These are phyloP conservation scores for Rallus crepitans DNA, from an alignment of 2,797 vertebrate genomes.

Conservation along the genomic window DNA sequence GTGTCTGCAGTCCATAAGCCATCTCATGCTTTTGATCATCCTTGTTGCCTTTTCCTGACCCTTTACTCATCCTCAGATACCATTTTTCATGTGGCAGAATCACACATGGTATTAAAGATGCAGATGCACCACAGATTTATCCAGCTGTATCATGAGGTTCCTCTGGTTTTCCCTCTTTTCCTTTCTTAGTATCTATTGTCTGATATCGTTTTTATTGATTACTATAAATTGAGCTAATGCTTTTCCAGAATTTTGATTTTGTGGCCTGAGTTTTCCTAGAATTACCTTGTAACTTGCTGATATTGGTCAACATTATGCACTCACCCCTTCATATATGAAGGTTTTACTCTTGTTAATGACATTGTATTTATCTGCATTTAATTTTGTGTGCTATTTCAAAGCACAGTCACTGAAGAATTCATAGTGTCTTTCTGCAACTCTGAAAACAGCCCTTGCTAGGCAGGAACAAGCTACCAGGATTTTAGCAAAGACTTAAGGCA, in stretches of 20 bases:
- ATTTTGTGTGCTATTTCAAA: not conserved
- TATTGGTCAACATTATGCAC: not conserved
- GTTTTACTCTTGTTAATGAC: not conserved
- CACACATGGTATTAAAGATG: not conserved
- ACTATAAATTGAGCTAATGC: not conserved
- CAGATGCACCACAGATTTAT: constrained; percentile 10
- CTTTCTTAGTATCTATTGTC: not conserved
- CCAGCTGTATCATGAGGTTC: not conserved
- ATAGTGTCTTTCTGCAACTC: not conserved
- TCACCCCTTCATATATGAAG: not conserved
- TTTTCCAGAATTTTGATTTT: not conserved
- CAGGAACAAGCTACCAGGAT: not conserved
- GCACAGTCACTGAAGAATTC: not conserved
- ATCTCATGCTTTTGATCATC: constrained; percentile 5
- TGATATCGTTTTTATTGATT: not conserved
- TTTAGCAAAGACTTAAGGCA: not conserved
- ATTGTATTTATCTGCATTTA: not conserved
- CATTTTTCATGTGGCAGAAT: constrained; percentile 17
- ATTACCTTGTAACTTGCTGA: not conserved
- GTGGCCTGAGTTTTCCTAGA: not conserved
- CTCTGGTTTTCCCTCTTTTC: not conserved
- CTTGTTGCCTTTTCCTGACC: constrained; percentile 28
- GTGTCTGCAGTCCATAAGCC: not conserved
- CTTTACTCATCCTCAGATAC: not conserved
- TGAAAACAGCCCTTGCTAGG: not conserved